Base-by-base conservation (phyloP, 2,888 invertebrate genomes). In the Clusia tigrina region DNA sequence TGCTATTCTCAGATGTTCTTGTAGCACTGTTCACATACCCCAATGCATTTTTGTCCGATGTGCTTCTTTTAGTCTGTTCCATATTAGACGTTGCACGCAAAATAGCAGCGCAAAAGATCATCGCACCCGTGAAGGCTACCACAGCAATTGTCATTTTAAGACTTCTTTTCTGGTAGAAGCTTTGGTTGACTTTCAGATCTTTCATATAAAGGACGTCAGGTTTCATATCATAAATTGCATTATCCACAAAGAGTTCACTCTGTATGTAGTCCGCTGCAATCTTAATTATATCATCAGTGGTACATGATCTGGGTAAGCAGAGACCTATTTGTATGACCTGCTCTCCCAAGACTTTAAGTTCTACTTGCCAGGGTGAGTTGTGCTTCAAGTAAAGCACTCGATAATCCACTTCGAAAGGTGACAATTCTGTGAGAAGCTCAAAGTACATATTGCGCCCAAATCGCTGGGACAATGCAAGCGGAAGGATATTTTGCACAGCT, bases 261-360 rank as follows among this genome's bases (percentile, higher is more conserved):
- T 79, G 71, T 1, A 85, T 74, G 56, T 81, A 83, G n/a, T 75
- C 74, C n/a, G 75, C 71, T 1, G 84, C 80, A 20, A 84, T 71
- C 18, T 77, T 73, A 60, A 77, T 74, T 12, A 85, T 76, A 62
- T 87, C 85, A 2, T 62, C 54, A 0, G 78, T 79, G 0, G 77
- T 72, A 65, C 87, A 87, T 0, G 85, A 79, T 1, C 81, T 80
- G 1, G 87, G 87, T 55, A 87, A 70, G 63, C 87, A 87, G 2
- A 87, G 74, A 0, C 87, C 87, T 15, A 87, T 76, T 54, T 85
- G 85, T 3, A 87, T 81, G 10, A 85, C 75, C 70, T 86, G 83
- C 71, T 83, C 83, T 12, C 83, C 78, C 79, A 83, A 79, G 54
- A 83, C 71, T 60, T 84, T 83, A n/a, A 82, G 80, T 67, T 84